Evolutionary conservation across 35 echinoderm and acorn worm species (phyloP), one percentile per base, ranked within the genome.

Genomic region (Heliocidaris erythrogramma): DNA sequence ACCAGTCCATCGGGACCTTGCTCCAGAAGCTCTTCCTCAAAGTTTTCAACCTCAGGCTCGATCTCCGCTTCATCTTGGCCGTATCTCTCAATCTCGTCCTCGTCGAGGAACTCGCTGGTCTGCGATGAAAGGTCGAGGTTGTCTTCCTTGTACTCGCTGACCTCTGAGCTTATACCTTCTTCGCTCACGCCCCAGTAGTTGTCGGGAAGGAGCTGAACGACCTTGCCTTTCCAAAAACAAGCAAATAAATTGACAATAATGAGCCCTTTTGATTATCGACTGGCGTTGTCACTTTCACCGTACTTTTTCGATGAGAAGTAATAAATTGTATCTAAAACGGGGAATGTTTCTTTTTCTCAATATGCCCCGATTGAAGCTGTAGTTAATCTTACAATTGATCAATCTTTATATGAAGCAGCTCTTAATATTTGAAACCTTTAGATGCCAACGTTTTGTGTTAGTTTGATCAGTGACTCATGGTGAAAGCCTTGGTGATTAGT

Each of bases 11-110:
- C 49, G 12, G 91, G 91, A 8, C 91, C 91, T 52, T 30, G 31
- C 32, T 52, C 91, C 12, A 92, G 29, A 13, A 92, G 50, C 49
- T 92, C 91, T 27, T 92, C 91, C 91, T 92, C 91, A 42, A 92
- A 92, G 91, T 92, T 92, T n/a, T 92, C 91, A 18, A 92, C 30
- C 48, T 50, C 91, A 30, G 91, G 91, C 21, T 92, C 91, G 48
- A 48, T 48, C 49, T 92, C 16, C 16, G 13, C 86, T 5, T 89
- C 86, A 5, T 89, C 86, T 89, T 59, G 12, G 2, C 27, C 48
- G 9, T 59, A 13, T 59, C 27, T n/a, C 91, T 27, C 14, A 11
- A n/a, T 11, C 50, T 52, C 49, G 91, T 92, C 91, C 31, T 92
- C 91, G 18, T 29, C 91, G 10, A 50, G 13, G 91, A 59, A 52